Conservation (phyloP, 2,888 invertebrate genomes). For the Limnephilus marmoratus region DNA sequence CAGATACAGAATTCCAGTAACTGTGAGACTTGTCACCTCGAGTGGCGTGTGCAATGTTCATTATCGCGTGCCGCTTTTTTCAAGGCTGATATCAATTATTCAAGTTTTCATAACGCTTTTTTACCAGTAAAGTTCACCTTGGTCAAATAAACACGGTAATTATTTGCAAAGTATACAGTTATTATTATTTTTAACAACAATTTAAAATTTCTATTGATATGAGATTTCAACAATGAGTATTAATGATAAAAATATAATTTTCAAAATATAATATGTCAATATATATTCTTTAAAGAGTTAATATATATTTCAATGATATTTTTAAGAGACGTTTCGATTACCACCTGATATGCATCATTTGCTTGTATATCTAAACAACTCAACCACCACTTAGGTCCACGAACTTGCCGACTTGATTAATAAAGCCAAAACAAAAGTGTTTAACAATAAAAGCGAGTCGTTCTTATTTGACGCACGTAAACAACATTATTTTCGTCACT, state of each 20-base stretch:
- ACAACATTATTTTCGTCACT: conserved; percentile 33
- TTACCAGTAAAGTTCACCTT: not conserved
- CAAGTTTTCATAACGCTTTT: not conserved
- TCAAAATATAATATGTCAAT: not conserved
- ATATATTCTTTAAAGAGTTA: not conserved
- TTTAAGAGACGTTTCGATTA: not conserved
- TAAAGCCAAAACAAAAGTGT: conserved; percentile 13
- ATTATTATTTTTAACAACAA: not conserved
- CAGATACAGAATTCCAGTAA: not conserved
- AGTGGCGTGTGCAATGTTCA: not conserved
- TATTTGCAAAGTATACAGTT: not conserved
- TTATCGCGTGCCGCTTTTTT: not conserved
- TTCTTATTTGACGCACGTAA: conserved; percentile 34
- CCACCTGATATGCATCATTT: not conserved
- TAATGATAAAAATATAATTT: not conserved
- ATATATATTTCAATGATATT: not conserved
- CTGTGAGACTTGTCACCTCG: not conserved
- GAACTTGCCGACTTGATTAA: not conserved
- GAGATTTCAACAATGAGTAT: not conserved
- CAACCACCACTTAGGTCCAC: not conserved
- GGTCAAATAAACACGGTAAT: not conserved
- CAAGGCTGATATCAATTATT: conserved; percentile 35
- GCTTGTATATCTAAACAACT: not conserved
- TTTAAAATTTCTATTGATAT: not conserved
- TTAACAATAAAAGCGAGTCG: not conserved